phyloP scores from a whole-genome alignment of 2,888 invertebrate species.

The Pyrgus malvae region DNA sequence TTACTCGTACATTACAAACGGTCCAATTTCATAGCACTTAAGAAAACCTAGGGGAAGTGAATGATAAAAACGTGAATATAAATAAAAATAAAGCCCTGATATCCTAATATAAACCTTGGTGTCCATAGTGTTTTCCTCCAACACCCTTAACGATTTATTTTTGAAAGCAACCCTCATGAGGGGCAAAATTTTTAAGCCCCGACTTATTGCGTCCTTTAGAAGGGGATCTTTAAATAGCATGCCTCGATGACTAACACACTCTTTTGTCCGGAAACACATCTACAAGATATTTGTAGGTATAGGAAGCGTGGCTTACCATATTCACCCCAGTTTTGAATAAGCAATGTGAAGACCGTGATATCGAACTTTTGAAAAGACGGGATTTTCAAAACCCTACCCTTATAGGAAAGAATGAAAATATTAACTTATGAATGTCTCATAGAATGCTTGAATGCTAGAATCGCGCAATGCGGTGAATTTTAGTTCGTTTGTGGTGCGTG shows the following conservation, averaged over 20 bases:
- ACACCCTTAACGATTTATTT: conserved; percentile 12
- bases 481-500: no score
- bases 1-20: no score
- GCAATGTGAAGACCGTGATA: neutral
- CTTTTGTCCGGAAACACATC: conserved; percentile 13
- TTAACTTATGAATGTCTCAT: no score
- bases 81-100: neutral
- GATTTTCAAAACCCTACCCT: no score
- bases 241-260: conserved; percentile 15
- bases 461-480: no score
- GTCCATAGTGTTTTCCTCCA: neutral
- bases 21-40: no score
- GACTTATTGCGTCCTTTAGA: conserved; percentile 12
- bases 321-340: neutral
- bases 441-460: no score
- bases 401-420: no score
- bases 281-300: neutral
- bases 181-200: conserved; percentile 16
- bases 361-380: neutral
- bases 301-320: neutral
- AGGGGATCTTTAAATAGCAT: conserved; percentile 27
- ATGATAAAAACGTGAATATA: no score
- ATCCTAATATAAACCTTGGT: neutral
- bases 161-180: conserved; percentile 7
- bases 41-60: no score